Evolutionary conservation across 2,113 vertebrate genomes (phyloP), one percentile per base, ranked within the genome.

Genomic region (Lota lota): DNA sequence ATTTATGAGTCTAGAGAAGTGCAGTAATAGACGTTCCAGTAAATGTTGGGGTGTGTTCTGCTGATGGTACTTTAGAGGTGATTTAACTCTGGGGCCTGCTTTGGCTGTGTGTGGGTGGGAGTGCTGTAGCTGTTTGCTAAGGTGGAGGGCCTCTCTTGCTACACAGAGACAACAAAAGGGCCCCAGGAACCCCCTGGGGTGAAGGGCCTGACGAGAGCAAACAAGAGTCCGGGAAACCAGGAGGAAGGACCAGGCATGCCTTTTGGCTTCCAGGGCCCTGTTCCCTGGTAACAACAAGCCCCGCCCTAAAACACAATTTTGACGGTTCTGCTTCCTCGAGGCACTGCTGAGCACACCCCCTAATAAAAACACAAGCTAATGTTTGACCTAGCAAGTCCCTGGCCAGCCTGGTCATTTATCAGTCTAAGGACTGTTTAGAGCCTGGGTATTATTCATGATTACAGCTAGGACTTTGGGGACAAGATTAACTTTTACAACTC

Each of bases 91-190:
- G n/a, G 17, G 57, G 66, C 57, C 74, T 64, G 66, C 64, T 64
- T 85, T 70, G 80, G 66, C 64, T 64, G 83, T 72, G 82, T 83
- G 50, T 83, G 54, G 67, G 68, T 69, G 64, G 71, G 62, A 62
- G 53, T 58, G 60, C 62, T 33, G 64, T 18, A 17, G 53, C 69
- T 19, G 58, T 75, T 79, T 78, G 83, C 64, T 78, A 61, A 76
- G 81, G 74, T 83, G 81, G 80, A 86, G 74, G 72, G 73, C 73
- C 69, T 54, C 70, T 76, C 33, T 14, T 53, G 57, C 22, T 22
- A 33, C 75, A 69, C 68, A 68, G 70, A 67, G 62, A 69, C 68
- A 79, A 87, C 88, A 90, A 87, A 90, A 85, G 86, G 78, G 69
- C 61, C 83, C 62, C 62, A 0, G 54, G 72, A 85, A 85, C 83